phyloP scores from a whole-genome alignment of 2,113 vertebrate genomes.

The Phyllostomus discolor region DNA sequence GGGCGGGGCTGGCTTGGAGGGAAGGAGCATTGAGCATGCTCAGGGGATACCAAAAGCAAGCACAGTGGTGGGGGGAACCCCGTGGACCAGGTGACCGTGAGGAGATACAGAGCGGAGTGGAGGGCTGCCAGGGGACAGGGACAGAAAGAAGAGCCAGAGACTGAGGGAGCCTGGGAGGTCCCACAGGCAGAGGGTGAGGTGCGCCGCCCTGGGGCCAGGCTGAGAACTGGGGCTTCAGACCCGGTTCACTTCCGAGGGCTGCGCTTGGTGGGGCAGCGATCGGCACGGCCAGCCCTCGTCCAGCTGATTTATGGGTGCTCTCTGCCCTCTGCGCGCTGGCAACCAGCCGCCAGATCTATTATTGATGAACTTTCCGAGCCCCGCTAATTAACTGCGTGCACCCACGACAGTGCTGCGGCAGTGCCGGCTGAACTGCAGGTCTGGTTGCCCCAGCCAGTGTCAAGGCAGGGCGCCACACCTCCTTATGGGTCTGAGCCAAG shows the following conservation, averaged over 20 bases:
- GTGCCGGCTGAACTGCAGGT: background rate
- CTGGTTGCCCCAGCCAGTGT: background rate
- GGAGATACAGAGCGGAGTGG: accelerated
- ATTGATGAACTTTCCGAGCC: slow-evolving; percentile 88
- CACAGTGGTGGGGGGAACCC: too few relatives aligned
- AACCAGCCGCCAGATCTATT: slow-evolving; percentile 86
- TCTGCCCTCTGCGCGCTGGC: slow-evolving; percentile 79
- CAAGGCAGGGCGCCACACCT: accelerated
- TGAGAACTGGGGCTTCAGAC: background rate
- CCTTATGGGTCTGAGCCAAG: background rate
- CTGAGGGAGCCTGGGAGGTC: background rate
- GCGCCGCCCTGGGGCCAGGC: background rate
- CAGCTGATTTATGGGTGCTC: slow-evolving; percentile 78
- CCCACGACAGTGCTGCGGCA: background rate
- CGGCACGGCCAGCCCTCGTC: slow-evolving; percentile 77
- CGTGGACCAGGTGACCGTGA: background rate
- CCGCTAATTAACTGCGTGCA: slow-evolving; percentile 86
- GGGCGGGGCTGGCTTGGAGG: accelerated
- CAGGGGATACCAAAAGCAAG: too few relatives aligned
- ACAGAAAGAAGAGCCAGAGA: background rate
- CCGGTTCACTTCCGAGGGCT: slow-evolving; percentile 70
- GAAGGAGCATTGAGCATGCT: background rate
- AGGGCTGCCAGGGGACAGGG: too few relatives aligned
- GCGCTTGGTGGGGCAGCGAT: slow-evolving; percentile 73
- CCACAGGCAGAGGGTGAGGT: too few relatives aligned